Conservation (phyloP, 2,113 vertebrate genomes). For the Cnemophilus loriae region DNA sequence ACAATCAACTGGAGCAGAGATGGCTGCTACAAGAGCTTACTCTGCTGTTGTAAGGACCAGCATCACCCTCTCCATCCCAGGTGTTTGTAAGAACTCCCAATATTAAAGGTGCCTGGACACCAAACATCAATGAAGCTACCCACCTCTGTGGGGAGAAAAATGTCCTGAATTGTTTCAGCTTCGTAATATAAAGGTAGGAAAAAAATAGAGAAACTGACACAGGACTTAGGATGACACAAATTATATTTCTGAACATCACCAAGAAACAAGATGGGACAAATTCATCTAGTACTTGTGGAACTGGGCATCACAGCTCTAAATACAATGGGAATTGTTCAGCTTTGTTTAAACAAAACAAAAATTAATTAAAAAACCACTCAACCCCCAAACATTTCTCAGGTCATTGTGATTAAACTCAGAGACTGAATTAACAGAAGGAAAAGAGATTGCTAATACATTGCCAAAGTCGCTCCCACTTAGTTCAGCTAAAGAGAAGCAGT, state of each 20-base stretch:
- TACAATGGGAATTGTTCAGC: constrained; percentile 40
- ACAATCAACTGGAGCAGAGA: neutral
- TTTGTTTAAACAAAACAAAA: constrained; percentile 40
- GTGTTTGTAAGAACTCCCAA: neutral
- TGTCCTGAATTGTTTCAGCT: neutral
- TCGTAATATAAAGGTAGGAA: neutral
- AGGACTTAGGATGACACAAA: constrained; percentile 43
- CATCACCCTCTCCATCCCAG: neutral
- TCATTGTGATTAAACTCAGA: constrained; percentile 21
- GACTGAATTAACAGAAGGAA: constrained; percentile 23
- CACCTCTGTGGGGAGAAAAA: neutral
- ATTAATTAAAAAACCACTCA: neutral
- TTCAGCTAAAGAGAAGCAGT: constrained; percentile 31
- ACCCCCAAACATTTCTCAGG: constrained; percentile 11
- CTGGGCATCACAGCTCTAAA: constrained; percentile 41
- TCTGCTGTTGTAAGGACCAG: neutral
- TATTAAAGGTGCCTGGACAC: neutral
- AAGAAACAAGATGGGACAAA: constrained; percentile 60
- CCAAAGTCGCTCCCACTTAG: neutral
- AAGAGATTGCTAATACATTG: constrained; percentile 5
- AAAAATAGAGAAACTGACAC: neutral
- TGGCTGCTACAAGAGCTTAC: neutral
- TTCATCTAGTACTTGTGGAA: constrained; percentile 44
- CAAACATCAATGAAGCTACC: neutral
- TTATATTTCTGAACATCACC: constrained; percentile 60